phyloP scores from a whole-genome alignment of 2,888 invertebrate species.

The Danaus chrysippus region DNA sequence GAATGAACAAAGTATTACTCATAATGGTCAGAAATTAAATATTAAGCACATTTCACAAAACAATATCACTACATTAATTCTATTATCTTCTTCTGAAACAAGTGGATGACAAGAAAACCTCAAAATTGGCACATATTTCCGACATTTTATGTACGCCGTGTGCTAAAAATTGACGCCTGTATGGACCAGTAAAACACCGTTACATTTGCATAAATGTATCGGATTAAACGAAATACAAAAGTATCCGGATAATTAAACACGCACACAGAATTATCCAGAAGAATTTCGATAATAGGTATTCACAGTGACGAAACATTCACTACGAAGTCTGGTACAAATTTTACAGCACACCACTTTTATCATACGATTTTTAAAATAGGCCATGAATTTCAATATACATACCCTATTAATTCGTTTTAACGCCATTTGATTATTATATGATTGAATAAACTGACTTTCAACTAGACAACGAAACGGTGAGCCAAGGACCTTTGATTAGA shows the following conservation, averaged over 20 bases:
- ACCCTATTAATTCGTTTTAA: constrained; percentile 99
- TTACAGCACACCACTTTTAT: constrained; percentile 58
- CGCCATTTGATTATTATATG: constrained; percentile 90
- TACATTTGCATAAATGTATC: constrained; percentile 35
- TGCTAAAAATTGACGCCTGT: constrained; percentile 74
- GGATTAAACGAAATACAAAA: constrained; percentile 13
- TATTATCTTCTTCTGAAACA: constrained; percentile 49
- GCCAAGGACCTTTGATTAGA: constrained; percentile 91
- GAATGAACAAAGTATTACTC: constrained; percentile 27
- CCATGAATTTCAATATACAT: constrained; percentile 71
- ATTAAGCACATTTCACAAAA: constrained; percentile 13
- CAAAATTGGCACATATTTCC: constrained; percentile 78
- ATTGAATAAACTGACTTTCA: constrained; percentile 86
- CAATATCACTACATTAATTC: constrained; percentile 21
- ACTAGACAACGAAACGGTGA: constrained; percentile 90
- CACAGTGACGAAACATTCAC: constrained; percentile 83
- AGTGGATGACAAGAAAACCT: constrained; percentile 66
- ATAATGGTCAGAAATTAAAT: constrained; percentile 3
- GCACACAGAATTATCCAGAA: constrained; percentile 75
- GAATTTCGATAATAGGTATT: constrained; percentile 81
- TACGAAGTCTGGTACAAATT: constrained; percentile 69
- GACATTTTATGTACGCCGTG: constrained; percentile 80
- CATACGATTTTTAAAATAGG: constrained; percentile 48
- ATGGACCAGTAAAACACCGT: constrained; percentile 62
- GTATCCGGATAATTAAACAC: constrained; percentile 43